phyloP scores from a whole-genome alignment of 1,140 invertebrate species.

The Pseudoatta argentina region DNA sequence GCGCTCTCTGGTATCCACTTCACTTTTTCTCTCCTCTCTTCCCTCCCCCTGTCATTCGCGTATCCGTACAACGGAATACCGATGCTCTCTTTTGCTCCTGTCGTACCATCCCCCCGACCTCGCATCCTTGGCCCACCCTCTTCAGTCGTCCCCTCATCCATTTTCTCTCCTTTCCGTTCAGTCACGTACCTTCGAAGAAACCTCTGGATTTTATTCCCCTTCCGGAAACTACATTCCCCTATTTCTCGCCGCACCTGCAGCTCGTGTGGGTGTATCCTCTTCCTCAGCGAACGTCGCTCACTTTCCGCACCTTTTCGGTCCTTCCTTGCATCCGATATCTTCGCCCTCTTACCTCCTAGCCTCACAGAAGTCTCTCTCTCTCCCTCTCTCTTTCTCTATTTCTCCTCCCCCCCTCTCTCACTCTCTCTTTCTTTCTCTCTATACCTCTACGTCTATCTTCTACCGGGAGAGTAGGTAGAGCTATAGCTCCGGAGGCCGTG shows the following conservation, averaged over 20 bases:
- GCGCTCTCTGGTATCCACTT: slow-evolving; percentile 40
- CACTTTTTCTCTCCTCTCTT: slow-evolving; percentile 54
- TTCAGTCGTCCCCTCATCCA: not conserved
- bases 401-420: not conserved
- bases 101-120: not conserved
- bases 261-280: slow-evolving; percentile 37
- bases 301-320: slow-evolving; percentile 65
- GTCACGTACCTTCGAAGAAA: slow-evolving; percentile 2
- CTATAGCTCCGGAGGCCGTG: slow-evolving; percentile 73
- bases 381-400: not conserved
- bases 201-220: slow-evolving; percentile 17
- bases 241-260: slow-evolving; percentile 24
- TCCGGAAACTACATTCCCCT: not conserved
- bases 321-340: slow-evolving; percentile 11
- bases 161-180: slow-evolving; percentile 37
- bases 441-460: not conserved
- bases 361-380: not conserved
- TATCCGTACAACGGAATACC: slow-evolving; percentile 70
- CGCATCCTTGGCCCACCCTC: not conserved
- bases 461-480: slow-evolving; percentile 9
- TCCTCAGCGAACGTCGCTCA: slow-evolving; percentile 58
- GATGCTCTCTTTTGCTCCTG: slow-evolving; percentile 66
- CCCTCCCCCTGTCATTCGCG: slow-evolving; percentile 35
- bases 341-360: not conserved
- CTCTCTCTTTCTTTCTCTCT: not conserved